phyloP scores from a whole-genome alignment of 2,797 vertebrate genomes.

The Schizopygopsis malacanthus region DNA sequence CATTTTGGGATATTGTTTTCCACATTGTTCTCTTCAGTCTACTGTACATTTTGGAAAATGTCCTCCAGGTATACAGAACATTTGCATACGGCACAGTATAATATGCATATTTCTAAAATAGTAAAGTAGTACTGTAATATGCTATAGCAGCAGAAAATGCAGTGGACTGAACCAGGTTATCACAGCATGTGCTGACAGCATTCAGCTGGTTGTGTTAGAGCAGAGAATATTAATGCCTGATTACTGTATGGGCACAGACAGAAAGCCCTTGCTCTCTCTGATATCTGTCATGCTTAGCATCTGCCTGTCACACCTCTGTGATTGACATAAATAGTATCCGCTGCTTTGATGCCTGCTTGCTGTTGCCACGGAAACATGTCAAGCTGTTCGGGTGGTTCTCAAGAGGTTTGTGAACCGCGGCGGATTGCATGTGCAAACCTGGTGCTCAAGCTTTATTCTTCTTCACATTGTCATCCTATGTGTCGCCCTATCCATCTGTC shows the following conservation, averaged over 20 bases:
- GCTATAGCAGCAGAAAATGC: not conserved
- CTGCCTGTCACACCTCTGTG: constrained; percentile 47
- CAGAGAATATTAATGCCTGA: constrained; percentile 36
- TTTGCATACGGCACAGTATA: not conserved
- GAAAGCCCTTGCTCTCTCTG: constrained; percentile 31
- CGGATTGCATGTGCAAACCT: constrained; percentile 1
- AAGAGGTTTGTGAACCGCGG: constrained; percentile 29
- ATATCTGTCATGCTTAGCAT: constrained; percentile 47
- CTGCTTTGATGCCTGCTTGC: constrained; percentile 53
- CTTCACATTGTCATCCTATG: not conserved
- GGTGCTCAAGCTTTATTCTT: constrained; percentile 14
- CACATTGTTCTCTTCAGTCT: not conserved
- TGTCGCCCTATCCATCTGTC: constrained; percentile 24
- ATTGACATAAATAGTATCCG: constrained; percentile 58
- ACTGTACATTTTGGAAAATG: constrained; percentile 9
- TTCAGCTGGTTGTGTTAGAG: constrained; percentile 1
- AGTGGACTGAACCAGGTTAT: not conserved
- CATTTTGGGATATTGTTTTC: not conserved
- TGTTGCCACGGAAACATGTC: constrained; percentile 56
- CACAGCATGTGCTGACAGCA: constrained; percentile 7
- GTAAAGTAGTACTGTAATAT: not conserved
- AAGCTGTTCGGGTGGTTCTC: constrained; percentile 43
- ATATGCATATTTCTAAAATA: not conserved
- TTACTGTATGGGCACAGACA: constrained; percentile 34
- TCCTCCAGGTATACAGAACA: not conserved